Conservation (phyloP, 2,888 invertebrate genomes). For the Gnatocerus cornutus region DNA sequence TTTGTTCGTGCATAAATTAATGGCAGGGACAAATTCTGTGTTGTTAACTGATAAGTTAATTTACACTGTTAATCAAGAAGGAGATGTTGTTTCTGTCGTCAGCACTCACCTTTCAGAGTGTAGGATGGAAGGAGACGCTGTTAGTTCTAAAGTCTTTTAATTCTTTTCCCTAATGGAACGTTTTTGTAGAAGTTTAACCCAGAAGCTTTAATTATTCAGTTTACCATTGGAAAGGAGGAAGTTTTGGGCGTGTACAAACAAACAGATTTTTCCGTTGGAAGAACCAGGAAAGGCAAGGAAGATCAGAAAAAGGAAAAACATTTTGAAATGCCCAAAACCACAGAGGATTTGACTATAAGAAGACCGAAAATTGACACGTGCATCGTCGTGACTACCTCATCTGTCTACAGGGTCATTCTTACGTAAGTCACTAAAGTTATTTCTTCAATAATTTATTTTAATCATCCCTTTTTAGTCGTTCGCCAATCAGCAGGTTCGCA, state of each 20-base stretch:
- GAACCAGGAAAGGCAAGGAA: slow-evolving; percentile 63
- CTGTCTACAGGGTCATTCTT: slow-evolving; percentile 74
- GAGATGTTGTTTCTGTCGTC: slow-evolving; percentile 72
- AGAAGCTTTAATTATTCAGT: slow-evolving; percentile 75
- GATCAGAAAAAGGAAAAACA: slow-evolving; percentile 63
- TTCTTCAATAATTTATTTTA: too few species aligned
- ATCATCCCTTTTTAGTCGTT: slow-evolving; percentile 61
- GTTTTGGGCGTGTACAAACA: slow-evolving; percentile 73
- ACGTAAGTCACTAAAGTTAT: slow-evolving; percentile 11
- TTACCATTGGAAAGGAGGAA: slow-evolving; percentile 73
- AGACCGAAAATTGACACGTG: slow-evolving; percentile 74
- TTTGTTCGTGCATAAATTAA: slow-evolving; percentile 80
- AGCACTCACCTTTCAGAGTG: slow-evolving; percentile 76
- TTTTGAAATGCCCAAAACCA: slow-evolving; percentile 69
- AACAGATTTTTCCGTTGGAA: slow-evolving; percentile 68
- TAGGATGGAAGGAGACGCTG: slow-evolving; percentile 72
- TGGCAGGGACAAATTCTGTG: slow-evolving; percentile 76
- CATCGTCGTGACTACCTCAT: slow-evolving; percentile 75
- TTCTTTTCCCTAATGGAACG: not conserved
- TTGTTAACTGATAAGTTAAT: slow-evolving; percentile 81
- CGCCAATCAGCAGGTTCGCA: slow-evolving; percentile 74
- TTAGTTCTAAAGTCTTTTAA: slow-evolving; percentile 60
- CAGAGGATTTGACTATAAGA: slow-evolving; percentile 71
- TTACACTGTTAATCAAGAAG: slow-evolving; percentile 74
- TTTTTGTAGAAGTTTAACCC: slow-evolving; percentile 74